These are phyloP conservation scores for Saccopteryx leptura DNA, from an alignment of 2,113 vertebrate species.

Conservation along the genomic window DNA sequence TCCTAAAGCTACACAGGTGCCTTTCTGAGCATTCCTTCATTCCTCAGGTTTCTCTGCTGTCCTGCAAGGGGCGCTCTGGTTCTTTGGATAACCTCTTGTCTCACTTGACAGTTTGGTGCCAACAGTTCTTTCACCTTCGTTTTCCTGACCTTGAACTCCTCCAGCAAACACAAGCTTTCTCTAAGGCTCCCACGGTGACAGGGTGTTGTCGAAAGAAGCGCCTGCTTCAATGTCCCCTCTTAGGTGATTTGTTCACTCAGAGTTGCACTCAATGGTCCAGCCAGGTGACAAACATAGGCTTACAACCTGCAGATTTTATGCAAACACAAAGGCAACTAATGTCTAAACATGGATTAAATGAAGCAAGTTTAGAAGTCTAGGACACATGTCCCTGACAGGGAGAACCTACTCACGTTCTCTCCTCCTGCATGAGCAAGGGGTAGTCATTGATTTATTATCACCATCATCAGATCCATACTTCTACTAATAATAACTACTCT, in stretches of 20 bases:
- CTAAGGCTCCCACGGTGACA: not conserved
- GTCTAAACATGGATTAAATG: not conserved
- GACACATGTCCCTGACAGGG: not conserved
- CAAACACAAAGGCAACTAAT: not conserved
- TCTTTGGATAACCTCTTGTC: slow-evolving; percentile 40
- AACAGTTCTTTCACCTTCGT: not conserved
- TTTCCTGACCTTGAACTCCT: not conserved
- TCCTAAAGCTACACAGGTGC: not conserved
- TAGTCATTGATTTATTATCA: not conserved
- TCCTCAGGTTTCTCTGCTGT: not conserved
- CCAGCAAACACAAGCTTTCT: not conserved
- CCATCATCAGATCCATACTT: not conserved
- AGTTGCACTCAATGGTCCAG: not conserved
- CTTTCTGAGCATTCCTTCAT: not conserved
- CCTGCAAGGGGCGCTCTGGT: slow-evolving; percentile 58
- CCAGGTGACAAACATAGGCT: not conserved
- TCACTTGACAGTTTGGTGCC: not conserved
- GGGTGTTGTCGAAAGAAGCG: not conserved
- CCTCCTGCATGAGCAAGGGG: not conserved
- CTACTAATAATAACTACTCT: not conserved
- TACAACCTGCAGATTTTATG: not conserved
- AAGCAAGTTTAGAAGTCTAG: not conserved
- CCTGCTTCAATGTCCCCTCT: not conserved
- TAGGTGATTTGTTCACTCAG: not conserved
- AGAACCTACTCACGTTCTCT: not conserved